phyloP scores from a whole-genome alignment of 1,140 invertebrate species.

The Drosophila pachea region DNA sequence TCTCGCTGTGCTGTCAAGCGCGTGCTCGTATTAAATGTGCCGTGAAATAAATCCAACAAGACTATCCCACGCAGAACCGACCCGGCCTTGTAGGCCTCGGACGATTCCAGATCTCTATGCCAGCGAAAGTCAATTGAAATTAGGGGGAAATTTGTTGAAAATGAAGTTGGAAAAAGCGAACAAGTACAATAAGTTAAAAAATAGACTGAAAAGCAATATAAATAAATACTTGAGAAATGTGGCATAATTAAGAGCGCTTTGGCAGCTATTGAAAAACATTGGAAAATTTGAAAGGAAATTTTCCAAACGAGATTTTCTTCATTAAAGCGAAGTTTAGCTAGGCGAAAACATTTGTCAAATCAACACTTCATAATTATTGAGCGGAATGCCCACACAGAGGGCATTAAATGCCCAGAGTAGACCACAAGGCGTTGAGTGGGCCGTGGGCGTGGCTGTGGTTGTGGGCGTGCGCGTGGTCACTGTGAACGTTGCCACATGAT shows the following conservation, averaged over 20 bases:
- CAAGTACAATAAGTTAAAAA: neutral
- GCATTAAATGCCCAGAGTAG: slow-evolving; percentile 9
- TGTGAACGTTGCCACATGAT: slow-evolving; percentile 51
- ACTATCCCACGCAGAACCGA: slow-evolving; percentile 29
- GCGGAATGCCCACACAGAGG: slow-evolving; percentile 10
- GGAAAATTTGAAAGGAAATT: no score
- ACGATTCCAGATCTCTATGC: slow-evolving; percentile 1
- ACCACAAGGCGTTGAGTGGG: neutral
- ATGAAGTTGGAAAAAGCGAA: neutral
- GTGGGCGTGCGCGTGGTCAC: slow-evolving; percentile 12
- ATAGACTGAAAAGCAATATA: neutral
- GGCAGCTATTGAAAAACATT: no score
- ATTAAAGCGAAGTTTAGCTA: neutral
- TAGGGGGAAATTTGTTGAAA: no score
- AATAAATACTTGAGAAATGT: neutral
- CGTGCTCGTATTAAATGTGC: slow-evolving; percentile 73
- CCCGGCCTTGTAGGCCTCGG: no score
- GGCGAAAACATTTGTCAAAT: slow-evolving; percentile 29
- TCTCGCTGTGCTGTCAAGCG: slow-evolving; percentile 46
- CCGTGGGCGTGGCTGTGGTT: no score
- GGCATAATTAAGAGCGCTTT: no score
- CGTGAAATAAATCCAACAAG: slow-evolving; percentile 70
- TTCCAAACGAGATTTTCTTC: neutral
- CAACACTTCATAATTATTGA: slow-evolving; percentile 40
- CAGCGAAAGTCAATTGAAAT: slow-evolving; percentile 1